Conservation (phyloP, 1,140 invertebrate species). For the Pomphorhynchus laevis region DNA sequence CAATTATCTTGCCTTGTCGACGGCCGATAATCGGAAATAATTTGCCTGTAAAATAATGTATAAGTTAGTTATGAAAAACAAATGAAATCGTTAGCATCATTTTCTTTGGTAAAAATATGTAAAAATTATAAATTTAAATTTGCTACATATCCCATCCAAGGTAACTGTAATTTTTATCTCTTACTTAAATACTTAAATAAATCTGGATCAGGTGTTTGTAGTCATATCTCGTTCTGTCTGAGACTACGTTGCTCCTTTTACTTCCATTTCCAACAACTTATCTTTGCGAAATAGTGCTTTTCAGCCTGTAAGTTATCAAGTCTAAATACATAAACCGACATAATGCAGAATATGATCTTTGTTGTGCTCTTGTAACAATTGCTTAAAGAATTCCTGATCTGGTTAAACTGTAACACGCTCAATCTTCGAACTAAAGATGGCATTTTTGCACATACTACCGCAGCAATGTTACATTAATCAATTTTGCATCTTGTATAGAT, state of each 20-base stretch:
- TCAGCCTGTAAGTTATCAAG: constrained; percentile 10
- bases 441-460: too few species aligned
- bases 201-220: constrained; percentile 11
- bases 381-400: constrained; percentile 9
- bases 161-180: too few species aligned
- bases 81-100: too few species aligned
- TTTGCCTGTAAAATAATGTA: constrained; percentile 30
- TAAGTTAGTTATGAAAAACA: constrained; percentile 4
- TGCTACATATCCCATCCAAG: too few species aligned
- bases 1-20: constrained; percentile 46
- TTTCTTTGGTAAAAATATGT: too few species aligned
- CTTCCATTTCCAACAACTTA: constrained; percentile 11
- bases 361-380: too few species aligned
- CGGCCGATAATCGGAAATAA: constrained; percentile 57
- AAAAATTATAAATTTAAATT: too few species aligned
- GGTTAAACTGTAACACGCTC: constrained; percentile 4
- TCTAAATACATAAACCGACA: constrained; percentile 11
- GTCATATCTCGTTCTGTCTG: constrained; percentile 9
- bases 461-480: too few species aligned
- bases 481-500: too few species aligned
- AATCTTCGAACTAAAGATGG: constrained; percentile 8
- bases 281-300: constrained; percentile 10
- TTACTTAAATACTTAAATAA: constrained; percentile 1
- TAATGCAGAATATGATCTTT: constrained; percentile 8
- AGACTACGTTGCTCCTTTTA: constrained; percentile 9